Conservation (phyloP, 2,113 vertebrate genomes). For the Saccopteryx bilineata region DNA sequence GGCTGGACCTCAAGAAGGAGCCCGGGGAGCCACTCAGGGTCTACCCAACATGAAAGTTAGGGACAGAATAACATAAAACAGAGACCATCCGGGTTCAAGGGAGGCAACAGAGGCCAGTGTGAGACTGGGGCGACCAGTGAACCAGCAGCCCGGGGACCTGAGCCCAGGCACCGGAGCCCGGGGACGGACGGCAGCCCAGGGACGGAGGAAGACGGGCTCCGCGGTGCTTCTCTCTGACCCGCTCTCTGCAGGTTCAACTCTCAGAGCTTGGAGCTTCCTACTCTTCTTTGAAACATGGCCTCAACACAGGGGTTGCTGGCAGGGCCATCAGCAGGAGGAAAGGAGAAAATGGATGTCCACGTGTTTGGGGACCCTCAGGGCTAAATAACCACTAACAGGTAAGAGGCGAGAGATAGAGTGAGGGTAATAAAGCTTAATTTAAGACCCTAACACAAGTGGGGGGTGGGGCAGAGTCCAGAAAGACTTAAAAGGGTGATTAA, state of each 20-base stretch:
- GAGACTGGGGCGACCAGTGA: accelerated
- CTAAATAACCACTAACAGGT: accelerated
- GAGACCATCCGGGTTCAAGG: not conserved
- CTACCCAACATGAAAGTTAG: not conserved
- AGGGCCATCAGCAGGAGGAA: accelerated
- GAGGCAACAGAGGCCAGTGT: not conserved
- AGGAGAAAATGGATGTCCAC: accelerated
- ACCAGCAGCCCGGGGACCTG: no score
- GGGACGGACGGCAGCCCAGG: not conserved
- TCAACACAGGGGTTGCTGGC: not conserved
- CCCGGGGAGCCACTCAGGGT: not conserved
- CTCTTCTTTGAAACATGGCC: not conserved
- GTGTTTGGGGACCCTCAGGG: not conserved
- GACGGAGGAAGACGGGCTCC: accelerated
- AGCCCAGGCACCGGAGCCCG: no score
- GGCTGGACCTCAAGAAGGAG: not conserved
- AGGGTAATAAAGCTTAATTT: not conserved
- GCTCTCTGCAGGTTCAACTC: not conserved
- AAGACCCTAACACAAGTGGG: not conserved
- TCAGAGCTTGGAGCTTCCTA: accelerated
- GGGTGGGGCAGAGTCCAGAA: not conserved
- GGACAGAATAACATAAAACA: not conserved
- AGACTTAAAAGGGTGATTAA: not conserved
- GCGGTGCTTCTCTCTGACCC: accelerated
- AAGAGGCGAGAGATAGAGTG: not conserved